A percentile compares a stretch with the other conserved stretches of the same genome.
Conservation (phyloP, 1,140 invertebrate species). For the Carposina sasakii region DNA sequence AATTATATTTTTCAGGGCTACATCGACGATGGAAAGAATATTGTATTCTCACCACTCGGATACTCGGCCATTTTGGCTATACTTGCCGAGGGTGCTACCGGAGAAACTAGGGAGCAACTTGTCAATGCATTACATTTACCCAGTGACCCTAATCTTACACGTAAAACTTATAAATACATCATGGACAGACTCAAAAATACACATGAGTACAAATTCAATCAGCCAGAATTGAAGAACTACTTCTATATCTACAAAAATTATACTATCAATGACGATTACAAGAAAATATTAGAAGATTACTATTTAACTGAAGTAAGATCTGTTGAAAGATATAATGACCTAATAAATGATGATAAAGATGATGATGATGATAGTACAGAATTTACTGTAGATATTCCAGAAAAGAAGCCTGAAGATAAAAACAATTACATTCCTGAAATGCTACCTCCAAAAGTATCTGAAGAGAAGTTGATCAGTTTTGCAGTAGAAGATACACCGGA, state of each 20-base stretch:
- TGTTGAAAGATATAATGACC: conserved; percentile 64
- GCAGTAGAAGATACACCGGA: conserved; percentile 67
- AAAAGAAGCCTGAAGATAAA: conserved; percentile 41
- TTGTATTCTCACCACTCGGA: conserved; percentile 77
- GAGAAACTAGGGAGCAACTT: conserved; percentile 74
- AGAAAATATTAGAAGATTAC: conserved; percentile 72
- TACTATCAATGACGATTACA: conserved; percentile 74
- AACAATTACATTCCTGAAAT: conserved; percentile 61
- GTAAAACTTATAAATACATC: conserved; percentile 66
- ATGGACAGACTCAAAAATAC: conserved; percentile 71
- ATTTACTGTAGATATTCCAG: conserved; percentile 35
- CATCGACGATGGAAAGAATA: conserved; percentile 73
- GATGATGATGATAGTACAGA: conserved; percentile 34
- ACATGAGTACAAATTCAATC: conserved; percentile 68
- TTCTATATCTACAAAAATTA: conserved; percentile 79
- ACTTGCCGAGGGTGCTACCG: conserved; percentile 74
- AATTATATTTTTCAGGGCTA: conserved; percentile 61
- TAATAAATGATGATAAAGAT: conserved; percentile 47
- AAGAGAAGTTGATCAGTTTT: conserved; percentile 65
- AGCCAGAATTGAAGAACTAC: conserved; percentile 77
- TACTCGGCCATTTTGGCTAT: conserved; percentile 75
- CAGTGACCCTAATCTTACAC: conserved; percentile 59
- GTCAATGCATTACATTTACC: conserved; percentile 72
- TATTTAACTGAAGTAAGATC: conserved; percentile 76
- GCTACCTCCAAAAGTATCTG: conserved; percentile 40